Conservation (phyloP, 2,888 invertebrate genomes). For the Drosophila macrospina region DNA sequence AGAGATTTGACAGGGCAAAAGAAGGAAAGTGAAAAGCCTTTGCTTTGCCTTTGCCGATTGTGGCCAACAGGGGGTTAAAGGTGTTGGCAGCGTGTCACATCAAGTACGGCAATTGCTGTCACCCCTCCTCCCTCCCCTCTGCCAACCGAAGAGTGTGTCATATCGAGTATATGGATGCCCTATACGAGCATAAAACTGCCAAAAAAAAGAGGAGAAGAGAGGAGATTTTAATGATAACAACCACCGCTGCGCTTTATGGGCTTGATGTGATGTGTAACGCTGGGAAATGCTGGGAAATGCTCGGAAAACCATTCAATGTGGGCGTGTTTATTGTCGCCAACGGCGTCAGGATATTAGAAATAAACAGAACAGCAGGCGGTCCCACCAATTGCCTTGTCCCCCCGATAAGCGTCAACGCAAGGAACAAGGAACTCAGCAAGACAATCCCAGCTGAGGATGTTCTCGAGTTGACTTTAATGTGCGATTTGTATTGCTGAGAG, state of each 20-base stretch:
- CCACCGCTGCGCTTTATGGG: conserved; percentile 77
- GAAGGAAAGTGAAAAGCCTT: too few relatives aligned
- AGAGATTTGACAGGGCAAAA: conserved; percentile 42
- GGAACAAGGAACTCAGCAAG: too few relatives aligned
- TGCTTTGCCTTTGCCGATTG: conserved; percentile 36
- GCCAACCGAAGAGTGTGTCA: background rate
- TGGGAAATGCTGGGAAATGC: too few relatives aligned
- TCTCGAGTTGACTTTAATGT: conserved; percentile 40
- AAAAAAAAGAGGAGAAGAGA: conserved; percentile 35
- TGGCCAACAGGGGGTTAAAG: conserved; percentile 64
- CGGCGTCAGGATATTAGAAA: conserved; percentile 76
- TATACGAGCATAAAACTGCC: conserved; percentile 44
- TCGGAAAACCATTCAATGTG: conserved; percentile 51
- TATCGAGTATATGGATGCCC: conserved; percentile 48
- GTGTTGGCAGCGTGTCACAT: conserved; percentile 48
- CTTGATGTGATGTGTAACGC: conserved; percentile 53
- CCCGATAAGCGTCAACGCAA: conserved; percentile 51
- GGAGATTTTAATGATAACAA: conserved; percentile 78
- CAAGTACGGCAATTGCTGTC: conserved; percentile 62
- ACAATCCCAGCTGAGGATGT: too few relatives aligned
- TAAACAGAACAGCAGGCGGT: conserved; percentile 70
- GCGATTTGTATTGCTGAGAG: conserved; percentile 9
- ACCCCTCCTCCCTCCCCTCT: conserved; percentile 16
- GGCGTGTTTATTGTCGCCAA: conserved; percentile 76
- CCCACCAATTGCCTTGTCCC: conserved; percentile 23